Conservation (phyloP, 2,797 vertebrate species). For the Sebastiscus albofasciatus region DNA sequence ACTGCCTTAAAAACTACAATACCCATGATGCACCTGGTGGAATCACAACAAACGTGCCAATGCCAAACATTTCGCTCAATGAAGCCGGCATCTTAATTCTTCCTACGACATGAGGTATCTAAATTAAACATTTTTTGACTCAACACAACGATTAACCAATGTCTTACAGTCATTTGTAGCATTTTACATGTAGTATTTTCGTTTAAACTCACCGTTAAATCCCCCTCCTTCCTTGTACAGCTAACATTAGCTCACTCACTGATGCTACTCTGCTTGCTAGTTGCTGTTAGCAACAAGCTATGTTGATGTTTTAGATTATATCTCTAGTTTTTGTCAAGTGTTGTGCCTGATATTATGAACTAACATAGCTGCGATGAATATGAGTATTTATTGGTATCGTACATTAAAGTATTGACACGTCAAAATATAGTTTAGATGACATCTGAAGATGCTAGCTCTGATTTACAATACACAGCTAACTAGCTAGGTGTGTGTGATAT, state of each 20-base stretch:
- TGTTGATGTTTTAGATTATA: background rate
- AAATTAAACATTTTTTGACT: background rate
- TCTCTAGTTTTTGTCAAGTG: background rate
- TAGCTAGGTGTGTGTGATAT: background rate
- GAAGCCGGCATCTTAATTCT: slow-evolving; percentile 67
- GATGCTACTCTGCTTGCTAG: slow-evolving; percentile 36
- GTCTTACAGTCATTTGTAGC: fast-evolving
- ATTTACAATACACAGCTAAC: background rate
- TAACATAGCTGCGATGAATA: fast-evolving
- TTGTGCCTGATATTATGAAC: background rate
- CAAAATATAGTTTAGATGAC: background rate
- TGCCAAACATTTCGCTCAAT: slow-evolving; percentile 55
- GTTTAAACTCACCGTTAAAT: background rate
- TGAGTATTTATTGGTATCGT: background rate
- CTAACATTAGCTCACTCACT: slow-evolving; percentile 28
- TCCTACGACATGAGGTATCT: slow-evolving; percentile 75
- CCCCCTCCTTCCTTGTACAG: background rate
- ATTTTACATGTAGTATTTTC: background rate
- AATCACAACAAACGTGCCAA: slow-evolving; percentile 67
- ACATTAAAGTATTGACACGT: background rate
- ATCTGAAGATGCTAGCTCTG: background rate
- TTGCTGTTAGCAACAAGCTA: slow-evolving; percentile 30
- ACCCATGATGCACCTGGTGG: slow-evolving; percentile 64
- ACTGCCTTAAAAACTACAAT: slow-evolving; percentile 45
- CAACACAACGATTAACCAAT: fast-evolving